Percentiles rank a stretch among this genome's conserved stretches.
These are phyloP conservation scores for Gnathonemus longibarbis DNA, from an alignment of 2,113 vertebrate species.

Conservation along the genomic window DNA sequence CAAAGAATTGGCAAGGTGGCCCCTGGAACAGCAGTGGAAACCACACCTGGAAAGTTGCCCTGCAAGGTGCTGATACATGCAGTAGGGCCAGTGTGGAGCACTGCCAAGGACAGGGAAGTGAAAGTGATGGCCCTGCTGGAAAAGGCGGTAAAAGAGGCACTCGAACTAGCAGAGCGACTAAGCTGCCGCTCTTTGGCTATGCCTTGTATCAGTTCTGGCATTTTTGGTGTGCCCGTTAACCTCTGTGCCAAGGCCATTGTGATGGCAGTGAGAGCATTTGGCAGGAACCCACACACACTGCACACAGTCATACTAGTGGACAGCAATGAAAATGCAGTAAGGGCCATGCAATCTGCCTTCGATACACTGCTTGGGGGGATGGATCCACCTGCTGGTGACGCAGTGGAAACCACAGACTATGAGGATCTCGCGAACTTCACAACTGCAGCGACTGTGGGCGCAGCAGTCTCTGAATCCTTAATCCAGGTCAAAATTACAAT, in stretches of 20 bases:
- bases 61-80: conserved; percentile 51
- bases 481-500: conserved; percentile 37
- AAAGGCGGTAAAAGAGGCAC: conserved; percentile 20
- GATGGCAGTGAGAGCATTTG: conserved; percentile 39
- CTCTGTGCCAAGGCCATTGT: conserved; percentile 48
- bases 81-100: conserved; percentile 42
- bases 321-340: conserved; percentile 35
- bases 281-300: conserved; percentile 26
- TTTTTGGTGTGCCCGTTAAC: conserved; percentile 39
- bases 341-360: conserved; percentile 38
- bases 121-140: conserved; percentile 20
- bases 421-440: neutral
- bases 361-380: conserved; percentile 28
- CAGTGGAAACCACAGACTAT: neutral
- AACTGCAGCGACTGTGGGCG: neutral
- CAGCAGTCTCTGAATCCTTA: neutral
- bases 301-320: conserved; percentile 38
- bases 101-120: conserved; percentile 21
- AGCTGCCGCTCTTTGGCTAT: conserved; percentile 42
- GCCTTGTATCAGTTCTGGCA: conserved; percentile 50
- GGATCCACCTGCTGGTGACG: neutral
- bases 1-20: conserved; percentile 26
- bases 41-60: conserved; percentile 40
- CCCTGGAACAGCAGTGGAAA: conserved; percentile 30
- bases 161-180: conserved; percentile 34